phyloP scores from a whole-genome alignment of 2,797 vertebrate species.

The Cyprinella venusta region DNA sequence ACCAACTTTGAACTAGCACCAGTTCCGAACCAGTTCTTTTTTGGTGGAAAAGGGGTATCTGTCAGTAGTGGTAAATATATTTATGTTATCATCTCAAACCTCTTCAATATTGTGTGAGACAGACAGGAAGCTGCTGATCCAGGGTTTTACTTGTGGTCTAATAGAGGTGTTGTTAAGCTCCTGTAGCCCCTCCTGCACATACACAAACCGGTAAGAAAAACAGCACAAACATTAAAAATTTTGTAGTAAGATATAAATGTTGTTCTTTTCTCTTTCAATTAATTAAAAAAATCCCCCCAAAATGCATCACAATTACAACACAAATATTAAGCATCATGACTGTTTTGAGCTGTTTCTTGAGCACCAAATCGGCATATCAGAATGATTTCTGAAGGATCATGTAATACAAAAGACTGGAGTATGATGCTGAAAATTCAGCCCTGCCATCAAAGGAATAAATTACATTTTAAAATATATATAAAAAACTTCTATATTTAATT shows the following conservation, averaged over 20 bases:
- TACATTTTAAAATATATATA: background rate
- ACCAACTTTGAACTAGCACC: too few species aligned
- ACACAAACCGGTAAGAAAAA: background rate
- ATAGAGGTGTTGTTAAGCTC: conserved; percentile 93
- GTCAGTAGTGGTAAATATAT: background rate
- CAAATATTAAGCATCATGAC: background rate
- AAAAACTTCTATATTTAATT: background rate
- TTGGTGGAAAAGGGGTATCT: too few species aligned
- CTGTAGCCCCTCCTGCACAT: conserved; percentile 87
- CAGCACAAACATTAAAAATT: background rate
- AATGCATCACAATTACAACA: background rate
- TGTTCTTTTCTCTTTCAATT: background rate
- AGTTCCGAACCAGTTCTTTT: too few species aligned
- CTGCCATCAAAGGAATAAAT: too few species aligned
- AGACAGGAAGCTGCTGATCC: conserved; percentile 95
- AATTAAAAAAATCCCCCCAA: too few species aligned
- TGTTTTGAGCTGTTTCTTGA: background rate
- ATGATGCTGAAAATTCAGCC: background rate
- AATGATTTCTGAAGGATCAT: background rate
- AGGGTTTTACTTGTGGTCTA: conserved; percentile 96
- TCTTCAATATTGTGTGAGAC: conserved; percentile 98
- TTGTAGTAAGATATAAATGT: background rate
- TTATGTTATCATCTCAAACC: conserved; percentile 63
- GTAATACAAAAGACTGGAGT: background rate
- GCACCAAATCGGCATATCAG: background rate